A percentile compares a stretch with the other conserved stretches of the same genome.
These are phyloP conservation scores for Crenichthys baileyi DNA, from an alignment of 2,797 vertebrate genomes.

Conservation along the genomic window DNA sequence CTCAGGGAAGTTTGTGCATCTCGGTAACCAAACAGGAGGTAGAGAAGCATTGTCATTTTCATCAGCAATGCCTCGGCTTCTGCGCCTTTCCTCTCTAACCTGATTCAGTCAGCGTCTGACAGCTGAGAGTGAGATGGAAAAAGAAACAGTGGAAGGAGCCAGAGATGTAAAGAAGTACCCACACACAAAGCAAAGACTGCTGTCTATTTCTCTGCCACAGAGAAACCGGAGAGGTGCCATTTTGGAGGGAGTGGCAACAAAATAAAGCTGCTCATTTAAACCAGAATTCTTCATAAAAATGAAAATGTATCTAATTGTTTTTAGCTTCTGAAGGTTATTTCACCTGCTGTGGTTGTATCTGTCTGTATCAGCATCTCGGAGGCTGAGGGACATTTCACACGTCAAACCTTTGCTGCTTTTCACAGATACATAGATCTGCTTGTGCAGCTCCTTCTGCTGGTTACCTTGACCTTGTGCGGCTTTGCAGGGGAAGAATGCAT, in stretches of 20 bases:
- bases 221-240: conserved; percentile 49
- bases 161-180: conserved; percentile 61
- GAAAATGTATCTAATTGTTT: too few relatives aligned
- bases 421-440: conserved; percentile 56
- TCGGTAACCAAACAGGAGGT: conserved; percentile 58
- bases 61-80: conserved; percentile 68
- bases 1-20: conserved; percentile 56
- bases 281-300: not conserved
- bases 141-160: conserved; percentile 55
- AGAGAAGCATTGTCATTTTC: conserved; percentile 74
- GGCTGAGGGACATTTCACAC: conserved; percentile 30
- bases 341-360: conserved; percentile 16
- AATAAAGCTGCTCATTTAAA: conserved; percentile 6
- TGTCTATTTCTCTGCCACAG: conserved; percentile 45
- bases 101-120: conserved; percentile 85
- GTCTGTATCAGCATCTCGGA: conserved; percentile 25
- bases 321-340: not conserved
- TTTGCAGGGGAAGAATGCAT: conserved; percentile 36
- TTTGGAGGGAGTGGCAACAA: conserved; percentile 33
- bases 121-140: conserved; percentile 75
- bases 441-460: conserved; percentile 43
- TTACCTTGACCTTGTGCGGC: conserved; percentile 71
- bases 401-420: conserved; percentile 24
- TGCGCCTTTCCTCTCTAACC: conserved; percentile 78
- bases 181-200: conserved; percentile 75